Evolutionary conservation across 2,888 invertebrate genomes (phyloP), one percentile per base, ranked within the genome.

Genomic region (Tetragonisca angustula): DNA sequence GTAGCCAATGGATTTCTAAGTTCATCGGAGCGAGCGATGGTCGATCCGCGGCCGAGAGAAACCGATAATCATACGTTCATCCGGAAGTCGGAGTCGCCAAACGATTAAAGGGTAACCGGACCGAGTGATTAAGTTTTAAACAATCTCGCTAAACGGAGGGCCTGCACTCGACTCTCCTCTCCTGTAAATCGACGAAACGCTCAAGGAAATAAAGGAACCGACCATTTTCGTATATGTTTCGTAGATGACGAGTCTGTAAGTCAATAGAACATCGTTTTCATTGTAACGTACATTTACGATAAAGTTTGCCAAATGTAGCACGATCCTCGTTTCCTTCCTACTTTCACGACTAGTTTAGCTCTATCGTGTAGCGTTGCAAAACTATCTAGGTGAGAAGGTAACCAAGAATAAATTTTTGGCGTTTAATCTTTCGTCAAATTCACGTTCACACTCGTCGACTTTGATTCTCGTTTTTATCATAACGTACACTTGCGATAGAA

Each of bases 171-270:
- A 61, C 79, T 65, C 82, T 2, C 27, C 27, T 2, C 27, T 27
- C n/a, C 79, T 70, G 84, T 89, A 89, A 89, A 89, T 89, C 88
- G 89, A 68, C n/a, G 69, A 81, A 72, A 54, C 54, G 61, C 52
- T 32, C 71, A 72, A 80, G 85, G 69, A 78, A 76, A 64, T 62
- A 62, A 71, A 56, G 79, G 73, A 80, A 75, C 61, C 71, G 59
- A n/a, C 17, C 52, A 11, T 50, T 49, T n/a, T 9, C 11, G 19
- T 21, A 21, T 11, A 5, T 19, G 11, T n/a, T n/a, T n/a, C 32
- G 19, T 19, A 11, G 21, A 19, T 13, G 11, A 32, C 11, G 32
- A 32, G 32, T 32, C 32, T 32, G 32, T 32, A 64, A 32, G 13
- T 36, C 19, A 61, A 9, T 9, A 24, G 19, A 61, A n/a, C 13